Base-by-base conservation (phyloP, 2,888 invertebrate species). In the Candidula unifasciata region DNA sequence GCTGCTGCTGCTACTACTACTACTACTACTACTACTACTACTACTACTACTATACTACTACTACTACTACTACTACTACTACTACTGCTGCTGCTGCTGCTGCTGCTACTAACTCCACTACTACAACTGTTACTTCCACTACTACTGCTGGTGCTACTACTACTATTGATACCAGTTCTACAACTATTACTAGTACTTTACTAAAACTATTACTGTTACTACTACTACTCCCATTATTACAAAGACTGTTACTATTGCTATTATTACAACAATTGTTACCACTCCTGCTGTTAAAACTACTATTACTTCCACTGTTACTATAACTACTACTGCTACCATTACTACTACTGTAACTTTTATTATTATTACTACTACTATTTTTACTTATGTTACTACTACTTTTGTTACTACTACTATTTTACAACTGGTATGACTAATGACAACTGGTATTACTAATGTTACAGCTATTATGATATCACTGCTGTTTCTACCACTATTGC, bases 1-100 rank as follows among this genome's bases (percentile, higher is more conserved):
- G 44, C 44, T 44, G 44, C 44, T 44, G 13, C 44, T 6, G 13
- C 44, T 44, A n/a, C 74, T 44, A n/a, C 74, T 44, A 74, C 52
- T 44, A 74, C 74, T 24, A 74, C 52, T 3, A 74, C 74, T 18
- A 74, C 52, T 3, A 74, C 74, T 18, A 74, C n/a, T 18, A 74
- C 74, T 13, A 73, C 73, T 35, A 73, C 73, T 35, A 37, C n/a
- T n/a, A n/a, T n/a, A n/a, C n/a, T n/a, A n/a, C n/a, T n/a, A n/a
- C n/a, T n/a, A n/a, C n/a, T n/a, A 64, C 64, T 24, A 64, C n/a
- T 64, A 64, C 16, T 64, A 24, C 16, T 24, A 64, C 64, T 64
- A 64, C 64, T 24, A 64, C 64, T 24, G n/a, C 64, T 24, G n/a
- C n/a, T 24, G n/a, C 64, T 64, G 21, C n/a, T n/a, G n/a, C n/a